Percentiles rank a stretch among this genome's conserved stretches.
Conservation (phyloP, 2,797 vertebrate genomes). For the Sebastes glaucus region DNA sequence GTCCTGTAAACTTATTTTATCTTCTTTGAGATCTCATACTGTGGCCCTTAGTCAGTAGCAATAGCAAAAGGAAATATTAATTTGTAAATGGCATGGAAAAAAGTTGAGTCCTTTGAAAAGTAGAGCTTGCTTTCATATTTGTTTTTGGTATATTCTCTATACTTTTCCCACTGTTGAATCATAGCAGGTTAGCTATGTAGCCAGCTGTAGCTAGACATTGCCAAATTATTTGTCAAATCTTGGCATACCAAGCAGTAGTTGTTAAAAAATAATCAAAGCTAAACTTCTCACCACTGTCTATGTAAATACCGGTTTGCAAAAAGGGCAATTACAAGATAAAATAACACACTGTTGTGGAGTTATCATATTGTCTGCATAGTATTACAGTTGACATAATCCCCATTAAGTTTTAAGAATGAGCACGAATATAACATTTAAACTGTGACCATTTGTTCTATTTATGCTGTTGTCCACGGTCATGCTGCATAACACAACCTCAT, state of each 20-base stretch:
- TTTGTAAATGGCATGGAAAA: slow-evolving; percentile 7
- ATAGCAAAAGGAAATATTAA: slow-evolving; percentile 6
- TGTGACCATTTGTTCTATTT: slow-evolving; percentile 41
- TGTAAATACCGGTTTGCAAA: not conserved
- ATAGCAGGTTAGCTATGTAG: not conserved
- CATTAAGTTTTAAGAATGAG: slow-evolving; percentile 23
- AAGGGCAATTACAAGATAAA: not conserved
- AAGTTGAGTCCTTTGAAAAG: not conserved
- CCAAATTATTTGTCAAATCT: not conserved
- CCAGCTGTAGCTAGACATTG: not conserved
- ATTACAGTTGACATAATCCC: not conserved
- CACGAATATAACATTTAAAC: slow-evolving; percentile 44
- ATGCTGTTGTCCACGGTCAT: slow-evolving; percentile 40
- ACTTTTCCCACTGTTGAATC: not conserved
- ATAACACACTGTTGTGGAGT: not conserved
- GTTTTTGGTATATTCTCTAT: not conserved
- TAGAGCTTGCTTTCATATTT: not conserved
- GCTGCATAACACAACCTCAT: slow-evolving; percentile 50
- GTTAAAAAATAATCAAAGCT: not conserved
- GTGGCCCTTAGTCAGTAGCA: not conserved
- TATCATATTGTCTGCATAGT: not conserved
- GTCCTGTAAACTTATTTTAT: slow-evolving; percentile 17
- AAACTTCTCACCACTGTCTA: not conserved
- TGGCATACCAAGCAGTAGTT: not conserved
- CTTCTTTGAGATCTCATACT: slow-evolving; percentile 1